phyloP scores from a whole-genome alignment of 1,140 invertebrate genomes.

The Gryllus bimaculatus region DNA sequence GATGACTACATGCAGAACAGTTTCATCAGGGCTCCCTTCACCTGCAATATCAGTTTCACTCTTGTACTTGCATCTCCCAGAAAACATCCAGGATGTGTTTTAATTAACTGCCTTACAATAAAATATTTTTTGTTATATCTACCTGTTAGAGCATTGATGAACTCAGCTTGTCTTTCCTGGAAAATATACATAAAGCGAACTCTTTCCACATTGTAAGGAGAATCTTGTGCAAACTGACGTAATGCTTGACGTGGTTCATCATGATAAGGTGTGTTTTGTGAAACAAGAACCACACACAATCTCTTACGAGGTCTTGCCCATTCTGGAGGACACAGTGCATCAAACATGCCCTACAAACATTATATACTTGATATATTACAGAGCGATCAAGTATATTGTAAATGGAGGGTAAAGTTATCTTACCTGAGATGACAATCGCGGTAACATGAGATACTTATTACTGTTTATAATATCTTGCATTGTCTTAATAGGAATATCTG shows the following conservation, averaged over 20 bases:
- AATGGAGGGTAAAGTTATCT: neutral
- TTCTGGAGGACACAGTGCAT: constrained; percentile 81
- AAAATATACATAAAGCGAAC: constrained; percentile 81
- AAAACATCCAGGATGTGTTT: neutral
- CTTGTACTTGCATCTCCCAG: no score
- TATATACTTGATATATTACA: neutral
- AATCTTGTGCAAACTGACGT: constrained; percentile 56
- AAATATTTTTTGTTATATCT: constrained; percentile 19
- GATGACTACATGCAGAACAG: constrained; percentile 66
- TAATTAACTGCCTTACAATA: neutral
- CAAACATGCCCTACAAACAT: constrained; percentile 51
- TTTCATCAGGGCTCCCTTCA: constrained; percentile 45
- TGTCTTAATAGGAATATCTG: constrained; percentile 75
- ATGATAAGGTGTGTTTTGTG: constrained; percentile 52
- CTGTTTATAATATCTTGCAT: constrained; percentile 79
- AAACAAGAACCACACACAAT: constrained; percentile 79
- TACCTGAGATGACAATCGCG: constrained; percentile 84
- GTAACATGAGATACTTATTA: constrained; percentile 82
- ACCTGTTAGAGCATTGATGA: constrained; percentile 65
- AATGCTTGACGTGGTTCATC: constrained; percentile 50
- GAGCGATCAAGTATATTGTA: neutral
- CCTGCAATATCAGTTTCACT: constrained; percentile 25
- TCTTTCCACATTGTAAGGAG: constrained; percentile 50
- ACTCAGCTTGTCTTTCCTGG: constrained; percentile 69
- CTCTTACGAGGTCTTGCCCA: constrained; percentile 69